phyloP scores from a whole-genome alignment of 2,797 vertebrate species.

The Dicrostonyx torquatus region DNA sequence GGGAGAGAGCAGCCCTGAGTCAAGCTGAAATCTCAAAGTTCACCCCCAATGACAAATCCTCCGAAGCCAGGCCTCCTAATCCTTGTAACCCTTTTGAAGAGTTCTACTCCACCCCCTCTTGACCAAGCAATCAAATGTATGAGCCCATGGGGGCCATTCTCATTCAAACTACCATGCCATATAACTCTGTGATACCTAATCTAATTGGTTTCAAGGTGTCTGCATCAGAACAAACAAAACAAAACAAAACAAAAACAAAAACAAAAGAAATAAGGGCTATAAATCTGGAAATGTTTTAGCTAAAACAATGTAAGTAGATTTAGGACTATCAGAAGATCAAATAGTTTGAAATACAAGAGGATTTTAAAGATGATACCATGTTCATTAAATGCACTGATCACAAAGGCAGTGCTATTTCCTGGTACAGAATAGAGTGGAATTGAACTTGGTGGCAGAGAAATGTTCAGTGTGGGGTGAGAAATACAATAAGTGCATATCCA shows the following conservation, averaged over 20 bases:
- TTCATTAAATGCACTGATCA: background rate
- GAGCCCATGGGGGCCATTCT: background rate
- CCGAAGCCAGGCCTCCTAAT: background rate
- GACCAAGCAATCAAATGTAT: background rate
- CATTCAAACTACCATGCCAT: too few relatives aligned
- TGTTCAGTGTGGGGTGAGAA: background rate
- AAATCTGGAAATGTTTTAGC: background rate
- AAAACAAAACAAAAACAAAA: background rate
- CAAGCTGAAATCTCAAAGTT: background rate
- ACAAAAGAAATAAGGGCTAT: background rate
- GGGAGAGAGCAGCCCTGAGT: too few relatives aligned
- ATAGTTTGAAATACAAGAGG: background rate
- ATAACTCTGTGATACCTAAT: background rate
- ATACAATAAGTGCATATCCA: background rate
- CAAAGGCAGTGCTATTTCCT: background rate
- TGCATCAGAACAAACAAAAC: background rate
- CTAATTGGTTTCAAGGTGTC: background rate
- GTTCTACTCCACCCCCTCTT: too few relatives aligned
- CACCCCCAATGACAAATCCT: background rate
- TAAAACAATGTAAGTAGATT: conserved; percentile 7
- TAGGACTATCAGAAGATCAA: background rate
- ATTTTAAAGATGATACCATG: background rate
- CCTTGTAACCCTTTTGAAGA: background rate
- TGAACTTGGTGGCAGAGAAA: background rate
- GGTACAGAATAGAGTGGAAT: background rate